Evolutionary conservation across 2,888 invertebrate genomes (phyloP).

Genomic region (Anagyrus pseudococci): DNA sequence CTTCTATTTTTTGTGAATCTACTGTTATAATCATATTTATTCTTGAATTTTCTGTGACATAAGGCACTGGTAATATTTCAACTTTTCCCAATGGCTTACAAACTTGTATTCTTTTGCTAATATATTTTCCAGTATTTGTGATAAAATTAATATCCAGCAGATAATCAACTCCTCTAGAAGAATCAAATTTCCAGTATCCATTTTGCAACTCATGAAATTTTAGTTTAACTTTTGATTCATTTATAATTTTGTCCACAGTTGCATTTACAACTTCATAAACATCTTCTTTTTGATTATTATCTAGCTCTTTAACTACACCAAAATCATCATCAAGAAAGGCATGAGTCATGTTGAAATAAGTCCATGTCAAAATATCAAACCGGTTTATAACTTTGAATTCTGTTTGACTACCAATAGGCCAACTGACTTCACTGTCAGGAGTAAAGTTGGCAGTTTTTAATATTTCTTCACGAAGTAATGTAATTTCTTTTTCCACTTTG

Average conservation of each 20-base stretch:
- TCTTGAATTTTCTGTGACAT: conserved; percentile 92
- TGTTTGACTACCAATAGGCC: conserved; percentile 79
- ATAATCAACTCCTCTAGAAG: conserved; percentile 86
- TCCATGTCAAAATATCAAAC: conserved; percentile 86
- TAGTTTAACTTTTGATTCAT: conserved; percentile 64
- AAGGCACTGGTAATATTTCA: conserved; percentile 90
- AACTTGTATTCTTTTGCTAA: conserved; percentile 75
- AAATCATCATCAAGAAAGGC: conserved; percentile 83
- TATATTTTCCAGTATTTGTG: conserved; percentile 63
- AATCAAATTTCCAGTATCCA: conserved; percentile 81
- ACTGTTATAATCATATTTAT: conserved; percentile 80
- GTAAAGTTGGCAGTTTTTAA: conserved; percentile 59
- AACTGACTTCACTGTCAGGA: conserved; percentile 62
- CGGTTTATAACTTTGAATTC: conserved; percentile 74
- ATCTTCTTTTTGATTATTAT: conserved; percentile 73
- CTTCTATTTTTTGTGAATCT: conserved; percentile 65
- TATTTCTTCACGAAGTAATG: conserved; percentile 62
- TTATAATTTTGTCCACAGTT: conserved; percentile 63
- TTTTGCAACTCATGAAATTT: conserved; percentile 68
- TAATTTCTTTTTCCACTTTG: conserved; percentile 59
- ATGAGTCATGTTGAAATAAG: conserved; percentile 84
- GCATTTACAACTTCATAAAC: conserved; percentile 68
- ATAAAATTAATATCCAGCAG: conserved; percentile 74
- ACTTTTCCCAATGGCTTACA: conserved; percentile 86
- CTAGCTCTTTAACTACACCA: conserved; percentile 71